Evolutionary conservation across 2,797 vertebrate species (phyloP).

Genomic region (Anas bernieri): DNA sequence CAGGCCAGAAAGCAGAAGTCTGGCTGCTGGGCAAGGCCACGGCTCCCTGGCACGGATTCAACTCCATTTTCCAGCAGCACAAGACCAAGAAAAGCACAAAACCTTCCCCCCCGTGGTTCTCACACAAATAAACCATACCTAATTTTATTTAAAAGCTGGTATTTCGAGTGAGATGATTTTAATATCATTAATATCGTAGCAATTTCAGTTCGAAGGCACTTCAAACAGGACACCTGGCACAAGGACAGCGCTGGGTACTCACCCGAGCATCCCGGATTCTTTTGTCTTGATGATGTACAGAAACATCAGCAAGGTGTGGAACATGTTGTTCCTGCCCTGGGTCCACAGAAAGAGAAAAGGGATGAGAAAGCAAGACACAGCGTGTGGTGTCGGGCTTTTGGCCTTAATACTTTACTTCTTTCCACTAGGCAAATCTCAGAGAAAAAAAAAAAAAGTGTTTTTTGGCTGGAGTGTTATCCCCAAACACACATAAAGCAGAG

Average conservation of each 20-base stretch:
- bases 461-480: background rate
- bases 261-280: conserved; percentile 98
- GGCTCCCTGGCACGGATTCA: background rate
- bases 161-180: accelerated
- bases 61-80: background rate
- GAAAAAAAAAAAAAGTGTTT: background rate
- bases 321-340: conserved; percentile 97
- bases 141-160: background rate
- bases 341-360: background rate
- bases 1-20: background rate
- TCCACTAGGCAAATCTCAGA: background rate
- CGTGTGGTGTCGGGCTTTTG: accelerated
- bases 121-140: accelerated
- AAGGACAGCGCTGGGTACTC: conserved; percentile 32
- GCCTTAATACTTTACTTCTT: background rate
- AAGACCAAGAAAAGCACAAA: background rate
- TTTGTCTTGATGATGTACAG: conserved; percentile 96
- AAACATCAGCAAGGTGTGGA: conserved; percentile 97
- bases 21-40: no score
- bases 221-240: background rate
- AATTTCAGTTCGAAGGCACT: background rate
- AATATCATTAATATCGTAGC: accelerated
- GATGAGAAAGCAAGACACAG: background rate
- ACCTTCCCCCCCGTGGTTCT: no score
- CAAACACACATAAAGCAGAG: background rate